Evolutionary conservation across 2,888 invertebrate species (phyloP), one percentile per base, ranked within the genome.

Genomic region (Digitonthophagus gazella): DNA sequence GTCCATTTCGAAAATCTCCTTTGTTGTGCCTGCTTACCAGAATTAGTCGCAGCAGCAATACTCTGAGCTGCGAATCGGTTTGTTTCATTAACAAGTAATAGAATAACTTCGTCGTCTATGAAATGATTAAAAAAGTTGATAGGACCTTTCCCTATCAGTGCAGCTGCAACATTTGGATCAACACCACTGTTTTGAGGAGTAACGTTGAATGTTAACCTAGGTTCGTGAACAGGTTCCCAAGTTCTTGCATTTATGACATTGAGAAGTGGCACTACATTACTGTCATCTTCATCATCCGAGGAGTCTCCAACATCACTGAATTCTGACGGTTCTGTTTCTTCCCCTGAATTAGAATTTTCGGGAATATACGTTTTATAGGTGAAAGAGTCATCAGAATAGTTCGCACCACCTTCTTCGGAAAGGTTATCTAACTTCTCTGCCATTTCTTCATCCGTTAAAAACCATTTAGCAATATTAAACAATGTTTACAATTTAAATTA

Each of bases 81-180:
- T 22, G 64, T 64, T 22, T 64, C 64, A n/a, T 8, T 18, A 6
- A 19, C 64, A 18, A 64, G 15, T 8, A 64, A 64, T 15, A n/a
- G 6, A 8, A 66, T 66, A 16, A 66, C 58, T 20, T 66, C 66
- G 14, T 66, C 19, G 18, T 66, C 58, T 66, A 66, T 66, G 66
- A 66, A 58, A 20, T 66, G 19, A 66, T 66, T 58, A 19, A 22
- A 66, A 28, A 66, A 66, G 56, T 66, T 19, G 14, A 66, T 55
- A 2, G 66, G 56, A 3, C 56, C 56, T 56, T 55, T 66, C 18
- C 66, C 66, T 15, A 19, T 55, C 4, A 66, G 56, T 55, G 2
- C 20, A n/a, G 19, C 20, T 66, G 16, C 66, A 18, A 66, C 66
- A 66, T 66, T 14, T 5, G 16, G 14, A 55, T 58, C 15, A 6